Evolutionary conservation across 2,797 vertebrate genomes (phyloP).

Genomic region (Choloepus didactylus): DNA sequence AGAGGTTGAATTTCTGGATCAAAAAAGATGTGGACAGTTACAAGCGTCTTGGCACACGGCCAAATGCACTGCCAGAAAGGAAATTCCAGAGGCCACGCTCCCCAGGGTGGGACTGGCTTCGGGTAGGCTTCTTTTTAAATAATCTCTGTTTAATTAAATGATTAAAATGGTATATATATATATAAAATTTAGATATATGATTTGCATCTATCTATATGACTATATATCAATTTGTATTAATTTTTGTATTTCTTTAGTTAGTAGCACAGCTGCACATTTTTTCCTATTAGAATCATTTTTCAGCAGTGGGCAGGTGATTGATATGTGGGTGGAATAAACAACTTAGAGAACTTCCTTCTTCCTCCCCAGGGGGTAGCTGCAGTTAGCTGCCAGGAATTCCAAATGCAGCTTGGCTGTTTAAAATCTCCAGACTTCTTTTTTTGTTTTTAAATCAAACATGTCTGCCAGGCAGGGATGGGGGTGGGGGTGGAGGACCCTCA

Average conservation of each 20-base stretch:
- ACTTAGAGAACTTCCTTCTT: conserved; percentile 61
- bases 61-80: neutral
- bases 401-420: neutral
- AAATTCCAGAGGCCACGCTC: fast-evolving
- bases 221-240: too few relatives aligned
- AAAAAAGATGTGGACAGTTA: neutral
- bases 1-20: neutral
- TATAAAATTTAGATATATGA: too few relatives aligned
- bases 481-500: neutral
- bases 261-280: conserved; percentile 3
- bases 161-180: neutral
- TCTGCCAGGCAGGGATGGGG: neutral
- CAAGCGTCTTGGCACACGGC: neutral
- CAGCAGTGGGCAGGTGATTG: conserved; percentile 34
- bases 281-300: conserved; percentile 55
- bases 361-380: conserved; percentile 31
- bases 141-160: neutral
- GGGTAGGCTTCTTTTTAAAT: neutral
- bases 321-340: conserved; percentile 59
- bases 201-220: too few relatives aligned
- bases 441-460: neutral
- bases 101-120: neutral
- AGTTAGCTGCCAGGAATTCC: conserved; percentile 54
- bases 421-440: neutral
- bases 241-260: neutral